Evolutionary conservation across 2,113 vertebrate genomes (phyloP), one percentile per base, ranked within the genome.

Genomic region (Mesembrinibis cayennensis): DNA sequence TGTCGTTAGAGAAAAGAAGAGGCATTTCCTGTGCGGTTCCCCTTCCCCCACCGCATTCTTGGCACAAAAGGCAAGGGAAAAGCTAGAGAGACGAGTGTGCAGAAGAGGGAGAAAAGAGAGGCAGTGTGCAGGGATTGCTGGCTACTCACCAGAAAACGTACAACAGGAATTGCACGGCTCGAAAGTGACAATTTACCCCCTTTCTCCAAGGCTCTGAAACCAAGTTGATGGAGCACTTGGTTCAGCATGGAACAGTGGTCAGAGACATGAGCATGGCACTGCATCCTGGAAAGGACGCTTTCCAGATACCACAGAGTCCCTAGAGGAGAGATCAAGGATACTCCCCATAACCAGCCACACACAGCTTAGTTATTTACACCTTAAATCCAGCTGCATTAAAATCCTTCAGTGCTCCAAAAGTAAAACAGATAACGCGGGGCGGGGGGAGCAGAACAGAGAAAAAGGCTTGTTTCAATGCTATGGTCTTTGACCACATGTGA

Each of bases 21-120:
- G 97, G 98, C 98, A 98, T 98, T 99, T 99, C 98, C 98, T 97
- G 97, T 96, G 95, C 79, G 97, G 95, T 95, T 95, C 95, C 95
- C 96, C 95, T 96, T 95, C 93, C 93, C 96, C 97, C 98, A 98
- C 95, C 92, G 92, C 97, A 97, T 98, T 98, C 97, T 97, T 98
- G 97, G 97, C 96, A 97, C 96, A 97, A 97, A 93, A 94, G 96
- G 93, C 96, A 87, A 95, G 92, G 96, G 95, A 95, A 85, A 95
- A 89, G 89, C 93, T 93, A 89, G 81, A 95, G 82, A 96, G 95
- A 95, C 94, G 92, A 87, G 95, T 82, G 93, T 94, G 95, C 92
- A 92, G 94, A 58, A 95, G 97, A 94, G 87, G 91, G 81, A 96
- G 95, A 95, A 79, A 26, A 94, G 94, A 95, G 91, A 95, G 96